Percentiles rank a stretch among this genome's conserved stretches.
phyloP scores from a whole-genome alignment of 1,140 invertebrate genomes.

The Potamilus streckersoni region DNA sequence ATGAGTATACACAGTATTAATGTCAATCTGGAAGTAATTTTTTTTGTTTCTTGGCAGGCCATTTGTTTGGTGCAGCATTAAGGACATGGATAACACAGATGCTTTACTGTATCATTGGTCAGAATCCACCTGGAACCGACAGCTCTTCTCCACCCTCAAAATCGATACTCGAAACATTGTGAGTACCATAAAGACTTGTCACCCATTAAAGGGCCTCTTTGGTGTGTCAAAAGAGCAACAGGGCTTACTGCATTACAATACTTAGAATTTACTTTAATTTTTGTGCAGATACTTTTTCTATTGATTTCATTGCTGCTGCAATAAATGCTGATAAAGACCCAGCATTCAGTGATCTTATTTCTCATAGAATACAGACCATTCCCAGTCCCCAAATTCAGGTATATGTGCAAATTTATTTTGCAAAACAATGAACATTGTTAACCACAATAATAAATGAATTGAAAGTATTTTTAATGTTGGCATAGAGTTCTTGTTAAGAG shows the following conservation, averaged over 20 bases:
- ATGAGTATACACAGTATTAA: too few relatives aligned
- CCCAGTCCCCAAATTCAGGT: neutral
- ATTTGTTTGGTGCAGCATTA: conserved; percentile 32
- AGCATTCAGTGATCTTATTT: neutral
- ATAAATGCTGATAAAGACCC: too few relatives aligned
- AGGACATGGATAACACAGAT: conserved; percentile 40
- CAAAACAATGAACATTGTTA: too few relatives aligned
- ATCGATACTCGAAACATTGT: conserved; percentile 64
- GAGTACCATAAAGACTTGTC: conserved; percentile 22
- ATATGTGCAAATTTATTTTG: neutral
- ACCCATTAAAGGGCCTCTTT: neutral
- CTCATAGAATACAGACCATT: neutral
- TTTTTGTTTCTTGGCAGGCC: neutral
- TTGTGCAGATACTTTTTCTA: neutral
- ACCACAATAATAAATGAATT: too few relatives aligned
- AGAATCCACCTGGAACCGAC: conserved; percentile 46
- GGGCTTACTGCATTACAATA: neutral
- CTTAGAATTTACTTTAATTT: neutral
- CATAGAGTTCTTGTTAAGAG: too few relatives aligned
- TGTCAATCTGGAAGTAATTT: neutral
- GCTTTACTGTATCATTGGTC: conserved; percentile 50
- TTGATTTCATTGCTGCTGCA: too few relatives aligned
- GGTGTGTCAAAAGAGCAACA: neutral
- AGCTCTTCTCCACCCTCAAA: conserved; percentile 51
- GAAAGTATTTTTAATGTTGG: too few relatives aligned